phyloP scores from a whole-genome alignment of 2,113 vertebrate genomes.

The Cichladusa arquata region DNA sequence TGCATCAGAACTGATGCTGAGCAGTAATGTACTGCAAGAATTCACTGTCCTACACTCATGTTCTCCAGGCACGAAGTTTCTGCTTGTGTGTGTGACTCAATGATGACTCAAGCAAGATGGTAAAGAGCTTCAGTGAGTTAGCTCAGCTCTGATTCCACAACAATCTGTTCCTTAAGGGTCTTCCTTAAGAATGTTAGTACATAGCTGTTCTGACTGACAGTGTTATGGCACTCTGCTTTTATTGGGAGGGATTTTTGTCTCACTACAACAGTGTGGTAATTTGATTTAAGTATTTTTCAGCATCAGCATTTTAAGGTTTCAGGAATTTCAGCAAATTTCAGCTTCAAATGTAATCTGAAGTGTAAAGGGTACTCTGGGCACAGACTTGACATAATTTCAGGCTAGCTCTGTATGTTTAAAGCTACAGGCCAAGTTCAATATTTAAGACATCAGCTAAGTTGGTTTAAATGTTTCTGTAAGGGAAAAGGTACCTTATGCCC shows the following conservation, averaged over 20 bases:
- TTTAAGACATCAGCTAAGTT: not conserved
- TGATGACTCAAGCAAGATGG: not conserved
- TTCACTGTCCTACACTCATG: not conserved
- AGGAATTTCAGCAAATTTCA: not conserved
- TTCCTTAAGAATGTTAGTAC: not conserved
- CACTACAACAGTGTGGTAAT: not conserved
- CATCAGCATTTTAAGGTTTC: not conserved
- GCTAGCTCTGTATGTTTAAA: not conserved
- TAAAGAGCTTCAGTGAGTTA: not conserved
- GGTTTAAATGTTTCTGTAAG: not conserved
- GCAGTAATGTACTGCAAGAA: rapidly evolving
- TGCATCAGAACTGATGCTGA: not conserved
- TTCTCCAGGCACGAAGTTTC: not conserved
- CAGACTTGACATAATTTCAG: not conserved
- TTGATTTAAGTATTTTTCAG: not conserved
- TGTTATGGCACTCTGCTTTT: not conserved
- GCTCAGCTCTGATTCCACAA: not conserved
- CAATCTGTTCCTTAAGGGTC: not conserved
- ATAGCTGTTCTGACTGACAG: not conserved
- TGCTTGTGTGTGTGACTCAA: not conserved
- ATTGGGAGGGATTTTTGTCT: not conserved
- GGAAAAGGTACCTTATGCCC: not conserved
- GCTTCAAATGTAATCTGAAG: not conserved
- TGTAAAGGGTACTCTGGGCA: not conserved
- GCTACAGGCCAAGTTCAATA: not conserved